Base-by-base conservation (phyloP, 2,888 invertebrate species). In the Blera fallax region DNA sequence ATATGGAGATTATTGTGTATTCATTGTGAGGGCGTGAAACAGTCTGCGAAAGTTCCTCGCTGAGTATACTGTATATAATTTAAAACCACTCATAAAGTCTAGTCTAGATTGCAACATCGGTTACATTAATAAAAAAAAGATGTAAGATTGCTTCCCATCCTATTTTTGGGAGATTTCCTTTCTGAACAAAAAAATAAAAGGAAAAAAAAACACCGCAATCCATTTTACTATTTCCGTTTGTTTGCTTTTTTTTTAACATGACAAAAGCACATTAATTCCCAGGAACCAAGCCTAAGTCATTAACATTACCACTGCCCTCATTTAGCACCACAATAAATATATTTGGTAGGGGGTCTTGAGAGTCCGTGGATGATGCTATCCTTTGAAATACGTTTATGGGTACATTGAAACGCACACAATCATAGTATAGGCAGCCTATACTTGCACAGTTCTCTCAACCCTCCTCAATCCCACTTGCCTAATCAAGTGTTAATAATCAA, bases 401-500 rank as follows among this genome's bases (percentile, higher is more conserved):
- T 52, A 70, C 69, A 78, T 10, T 37, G 24, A 78, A 70, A 62
- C 64, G 52, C 70, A 73, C 48, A 73, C 60, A 67, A 60, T 67
- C n/a, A 37, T 27, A 62, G 64, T 48, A 34, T 21, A 70, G 45
- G 48, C 18, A 37, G 18, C 16, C 37, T 50, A 52, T 27, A 56
- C 37, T 21, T 21, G 29, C 27, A 60, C 32, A 60, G 40, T 62
- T 69, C 54, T 64, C 60, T 56, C 65, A 32, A 43, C 18, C 74
- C 69, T 29, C 74, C 69, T 29, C 69, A 24, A 40, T 73, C 50
- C 54, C 52, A 40, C 40, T 81, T 72, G 81, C 81, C 67, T 77
- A 81, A 85, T 85, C 85, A 85, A 81, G 81, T 81, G 81, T 81
- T 85, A 77, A 67, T 81, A 81, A 81, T 72, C 58, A 58, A 80